Evolutionary conservation across 2,113 vertebrate genomes (phyloP).

Genomic region (Merops nubicus): DNA sequence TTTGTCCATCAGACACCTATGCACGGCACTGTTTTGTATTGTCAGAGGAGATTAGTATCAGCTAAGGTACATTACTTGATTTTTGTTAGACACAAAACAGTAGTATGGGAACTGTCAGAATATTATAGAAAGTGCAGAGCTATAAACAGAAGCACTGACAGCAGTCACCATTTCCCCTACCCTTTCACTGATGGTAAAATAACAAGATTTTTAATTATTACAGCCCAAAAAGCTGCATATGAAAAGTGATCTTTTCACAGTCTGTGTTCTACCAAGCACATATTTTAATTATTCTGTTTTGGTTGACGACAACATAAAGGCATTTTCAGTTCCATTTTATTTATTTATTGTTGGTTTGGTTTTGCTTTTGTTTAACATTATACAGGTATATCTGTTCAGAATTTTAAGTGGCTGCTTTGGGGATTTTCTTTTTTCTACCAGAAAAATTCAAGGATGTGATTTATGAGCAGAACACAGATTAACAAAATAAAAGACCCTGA

Average conservation of each 20-base stretch:
- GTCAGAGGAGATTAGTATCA: neutral
- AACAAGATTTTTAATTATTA: neutral
- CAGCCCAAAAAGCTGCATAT: neutral
- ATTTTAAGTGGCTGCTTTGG: neutral
- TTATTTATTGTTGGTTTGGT: neutral
- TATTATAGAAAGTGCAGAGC: neutral
- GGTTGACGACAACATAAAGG: neutral
- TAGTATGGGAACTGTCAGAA: neutral
- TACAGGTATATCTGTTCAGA: neutral
- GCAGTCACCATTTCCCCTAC: neutral
- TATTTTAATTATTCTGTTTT: neutral
- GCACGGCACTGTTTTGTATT: neutral
- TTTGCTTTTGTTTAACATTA: neutral
- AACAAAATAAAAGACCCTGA: neutral
- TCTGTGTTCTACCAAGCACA: neutral
- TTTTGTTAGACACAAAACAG: neutral
- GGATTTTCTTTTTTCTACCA: neutral
- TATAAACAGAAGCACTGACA: neutral
- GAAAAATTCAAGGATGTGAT: neutral
- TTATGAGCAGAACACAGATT: neutral
- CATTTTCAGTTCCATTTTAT: neutral
- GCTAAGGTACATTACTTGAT: neutral
- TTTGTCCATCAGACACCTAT: neutral
- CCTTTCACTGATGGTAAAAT: neutral
- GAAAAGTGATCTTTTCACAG: neutral